These are phyloP conservation scores for Knipowitschia caucasica DNA, from an alignment of 2,797 vertebrate species.

Conservation along the genomic window DNA sequence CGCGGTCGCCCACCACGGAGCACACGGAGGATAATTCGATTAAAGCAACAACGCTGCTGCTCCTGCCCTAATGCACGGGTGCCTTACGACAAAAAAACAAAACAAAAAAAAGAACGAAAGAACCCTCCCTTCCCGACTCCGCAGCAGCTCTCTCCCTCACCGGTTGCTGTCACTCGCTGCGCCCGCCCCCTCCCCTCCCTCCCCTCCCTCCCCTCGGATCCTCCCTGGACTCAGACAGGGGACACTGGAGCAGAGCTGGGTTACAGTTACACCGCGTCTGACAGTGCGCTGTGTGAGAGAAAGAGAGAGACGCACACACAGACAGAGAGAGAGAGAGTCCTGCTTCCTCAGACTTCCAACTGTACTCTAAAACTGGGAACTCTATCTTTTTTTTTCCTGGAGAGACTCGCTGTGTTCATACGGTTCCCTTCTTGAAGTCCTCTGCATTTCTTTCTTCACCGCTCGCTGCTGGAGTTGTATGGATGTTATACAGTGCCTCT, in stretches of 20 bases:
- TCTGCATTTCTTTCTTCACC: conserved; percentile 1
- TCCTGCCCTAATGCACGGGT: conserved; percentile 40
- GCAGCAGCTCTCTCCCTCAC: conserved; percentile 24
- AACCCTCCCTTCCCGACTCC: conserved; percentile 29
- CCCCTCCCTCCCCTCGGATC: conserved; percentile 17
- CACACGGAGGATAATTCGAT: conserved; percentile 52
- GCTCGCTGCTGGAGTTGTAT: conserved; percentile 51
- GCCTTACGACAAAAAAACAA: conserved; percentile 27
- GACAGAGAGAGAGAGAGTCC: too few relatives aligned
- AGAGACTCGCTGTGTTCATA: conserved; percentile 23
- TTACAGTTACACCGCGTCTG: conserved; percentile 50
- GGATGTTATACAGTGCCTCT: conserved; percentile 64
- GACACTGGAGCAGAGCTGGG: conserved; percentile 44
- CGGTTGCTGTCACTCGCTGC: conserved; percentile 19
- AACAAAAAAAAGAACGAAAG: too few relatives aligned
- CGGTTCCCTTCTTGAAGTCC: conserved; percentile 11
- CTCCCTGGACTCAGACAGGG: conserved; percentile 26
- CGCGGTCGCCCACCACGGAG: conserved; percentile 44
- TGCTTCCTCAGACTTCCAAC: conserved; percentile 35
- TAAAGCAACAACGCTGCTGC: conserved; percentile 31
- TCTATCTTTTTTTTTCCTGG: conserved; percentile 3
- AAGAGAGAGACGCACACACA: too few relatives aligned
- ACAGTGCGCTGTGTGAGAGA: too few relatives aligned
- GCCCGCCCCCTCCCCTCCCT: conserved; percentile 3
- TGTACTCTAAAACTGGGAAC: conserved; percentile 26